phyloP scores from a whole-genome alignment of 1,140 invertebrate species.

The Hestina assimilis region DNA sequence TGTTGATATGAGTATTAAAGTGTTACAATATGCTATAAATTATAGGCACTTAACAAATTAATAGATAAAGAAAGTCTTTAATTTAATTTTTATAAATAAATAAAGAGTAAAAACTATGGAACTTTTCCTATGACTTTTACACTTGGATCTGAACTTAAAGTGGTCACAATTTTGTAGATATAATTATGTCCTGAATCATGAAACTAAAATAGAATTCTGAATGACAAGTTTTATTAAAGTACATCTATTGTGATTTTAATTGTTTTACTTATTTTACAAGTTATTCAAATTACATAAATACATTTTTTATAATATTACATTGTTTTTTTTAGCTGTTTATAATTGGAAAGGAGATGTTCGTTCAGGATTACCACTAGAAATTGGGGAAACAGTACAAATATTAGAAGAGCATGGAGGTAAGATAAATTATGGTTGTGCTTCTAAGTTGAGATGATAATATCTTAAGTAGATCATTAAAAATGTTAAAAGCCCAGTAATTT shows the following conservation, averaged over 20 bases:
- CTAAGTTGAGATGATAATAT: not conserved
- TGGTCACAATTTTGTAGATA: too few species aligned
- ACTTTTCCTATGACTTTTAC: too few species aligned
- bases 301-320: not conserved
- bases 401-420: conserved; percentile 91
- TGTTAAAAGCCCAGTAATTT: too few species aligned
- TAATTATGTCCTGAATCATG: too few species aligned
- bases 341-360: conserved; percentile 92
- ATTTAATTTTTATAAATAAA: too few species aligned
- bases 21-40: too few species aligned
- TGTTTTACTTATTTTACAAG: not conserved
- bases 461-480: not conserved
- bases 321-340: conserved; percentile 87
- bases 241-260: not conserved
- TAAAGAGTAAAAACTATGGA: too few species aligned
- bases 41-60: too few species aligned
- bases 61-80: too few species aligned
- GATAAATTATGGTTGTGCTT: too few species aligned
- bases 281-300: not conserved
- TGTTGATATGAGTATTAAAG: too few species aligned
- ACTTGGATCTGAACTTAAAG: too few species aligned
- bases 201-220: not conserved
- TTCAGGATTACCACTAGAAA: conserved; percentile 89
- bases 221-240: not conserved
- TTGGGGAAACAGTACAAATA: conserved; percentile 94